A percentile compares a stretch with the other conserved stretches of the same genome.
phyloP scores from a whole-genome alignment of 2,888 invertebrate species.

The Leucophenga montana region DNA sequence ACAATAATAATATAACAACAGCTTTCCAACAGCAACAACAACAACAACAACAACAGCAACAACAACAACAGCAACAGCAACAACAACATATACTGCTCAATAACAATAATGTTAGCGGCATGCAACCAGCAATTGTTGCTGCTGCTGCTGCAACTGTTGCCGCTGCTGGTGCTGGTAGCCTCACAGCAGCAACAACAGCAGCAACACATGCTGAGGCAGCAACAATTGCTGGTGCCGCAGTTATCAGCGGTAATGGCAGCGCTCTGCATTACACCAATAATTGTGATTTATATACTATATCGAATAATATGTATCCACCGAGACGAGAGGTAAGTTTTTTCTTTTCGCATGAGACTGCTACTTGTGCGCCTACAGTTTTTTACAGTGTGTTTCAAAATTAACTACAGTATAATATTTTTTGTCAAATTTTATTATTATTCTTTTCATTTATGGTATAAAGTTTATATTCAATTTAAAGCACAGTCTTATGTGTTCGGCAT shows the following conservation, averaged over 20 bases:
- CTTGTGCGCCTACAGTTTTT: background rate
- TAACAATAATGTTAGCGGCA: conserved; percentile 31
- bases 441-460: too few species aligned
- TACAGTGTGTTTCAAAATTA: background rate
- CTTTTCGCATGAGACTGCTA: background rate
- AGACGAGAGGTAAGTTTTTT: conserved; percentile 70
- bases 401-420: too few species aligned
- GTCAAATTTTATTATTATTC: too few species aligned
- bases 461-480: too few species aligned
- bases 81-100: conserved; percentile 35
- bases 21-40: conserved; percentile 39
- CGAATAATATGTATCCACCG: conserved; percentile 73
- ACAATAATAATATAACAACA: conserved; percentile 41
- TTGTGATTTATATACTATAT: conserved; percentile 71
- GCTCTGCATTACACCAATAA: conserved; percentile 61
- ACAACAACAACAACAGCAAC: conserved; percentile 37
- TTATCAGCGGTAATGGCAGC: conserved; percentile 32
- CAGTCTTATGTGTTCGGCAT: too few species aligned
- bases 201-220: background rate
- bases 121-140: background rate
- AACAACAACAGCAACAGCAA: conserved; percentile 31
- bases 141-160: background rate
- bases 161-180: background rate
- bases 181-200: background rate
- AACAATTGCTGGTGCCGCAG: conserved; percentile 29